Percentiles rank a stretch among this genome's conserved stretches.
Conservation (phyloP, 2,797 vertebrate genomes). For the Bryconaethiops microstoma region DNA sequence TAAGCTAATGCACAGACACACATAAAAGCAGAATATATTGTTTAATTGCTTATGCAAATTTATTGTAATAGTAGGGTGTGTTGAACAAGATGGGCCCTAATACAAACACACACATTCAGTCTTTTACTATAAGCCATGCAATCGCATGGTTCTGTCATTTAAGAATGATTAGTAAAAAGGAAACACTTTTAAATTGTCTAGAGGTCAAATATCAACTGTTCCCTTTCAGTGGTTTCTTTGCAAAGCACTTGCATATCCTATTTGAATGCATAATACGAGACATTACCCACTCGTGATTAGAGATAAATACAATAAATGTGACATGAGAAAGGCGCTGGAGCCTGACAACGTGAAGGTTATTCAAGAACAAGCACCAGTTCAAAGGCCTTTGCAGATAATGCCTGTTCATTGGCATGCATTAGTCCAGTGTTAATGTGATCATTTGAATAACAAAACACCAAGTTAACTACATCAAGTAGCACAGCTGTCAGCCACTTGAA, state of each 20-base stretch:
- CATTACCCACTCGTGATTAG: constrained; percentile 51
- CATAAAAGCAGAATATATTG: neutral
- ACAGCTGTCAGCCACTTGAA: constrained; percentile 1
- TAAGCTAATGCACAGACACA: neutral
- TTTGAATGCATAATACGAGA: constrained; percentile 44
- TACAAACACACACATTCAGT: neutral
- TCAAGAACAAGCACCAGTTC: constrained; percentile 49
- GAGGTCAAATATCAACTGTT: constrained; percentile 54
- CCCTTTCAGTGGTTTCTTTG: constrained; percentile 49
- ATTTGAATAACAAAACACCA: constrained; percentile 40
- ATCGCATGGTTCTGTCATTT: neutral
- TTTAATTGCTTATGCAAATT: too few relatives aligned
- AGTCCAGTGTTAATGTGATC: constrained; percentile 41
- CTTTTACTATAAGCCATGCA: neutral
- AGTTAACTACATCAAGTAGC: constrained; percentile 11
- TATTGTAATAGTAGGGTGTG: too few relatives aligned
- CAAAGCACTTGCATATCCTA: constrained; percentile 41
- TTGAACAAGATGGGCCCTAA: too few relatives aligned
- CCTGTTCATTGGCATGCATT: constrained; percentile 33
- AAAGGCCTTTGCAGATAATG: constrained; percentile 48
- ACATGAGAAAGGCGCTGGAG: constrained; percentile 52
- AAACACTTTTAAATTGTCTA: constrained; percentile 27
- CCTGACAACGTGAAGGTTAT: constrained; percentile 57
- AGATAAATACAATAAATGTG: constrained; percentile 56
- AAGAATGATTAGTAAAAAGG: neutral